phyloP scores from a whole-genome alignment of 1,140 invertebrate genomes.

The Zaprionus ornatus region DNA sequence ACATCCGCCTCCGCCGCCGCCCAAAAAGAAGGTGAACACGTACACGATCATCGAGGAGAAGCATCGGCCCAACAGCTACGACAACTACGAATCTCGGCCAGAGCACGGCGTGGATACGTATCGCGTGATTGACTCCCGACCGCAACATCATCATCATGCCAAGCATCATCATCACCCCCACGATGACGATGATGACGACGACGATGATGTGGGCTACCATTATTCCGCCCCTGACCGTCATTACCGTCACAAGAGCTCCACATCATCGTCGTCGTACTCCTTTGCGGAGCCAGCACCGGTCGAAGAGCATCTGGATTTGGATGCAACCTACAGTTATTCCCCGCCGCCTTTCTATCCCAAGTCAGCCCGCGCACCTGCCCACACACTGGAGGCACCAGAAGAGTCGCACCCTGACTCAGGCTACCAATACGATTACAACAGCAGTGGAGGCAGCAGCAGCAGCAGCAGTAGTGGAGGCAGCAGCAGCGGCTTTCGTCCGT shows the following conservation, averaged over 20 bases:
- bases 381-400: conserved; percentile 61
- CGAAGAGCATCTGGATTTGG: conserved; percentile 57
- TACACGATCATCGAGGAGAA: conserved; percentile 75
- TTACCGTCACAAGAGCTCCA: conserved; percentile 24
- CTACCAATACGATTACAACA: conserved; percentile 45
- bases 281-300: conserved; percentile 68
- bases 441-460: not conserved
- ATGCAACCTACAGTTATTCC: conserved; percentile 57
- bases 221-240: conserved; percentile 37
- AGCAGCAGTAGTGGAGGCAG: conserved; percentile 5
- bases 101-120: conserved; percentile 64
- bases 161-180: conserved; percentile 31
- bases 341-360: conserved; percentile 40
- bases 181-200: conserved; percentile 32
- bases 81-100: conserved; percentile 45
- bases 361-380: conserved; percentile 41
- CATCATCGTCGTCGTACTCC: conserved; percentile 17
- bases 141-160: conserved; percentile 30
- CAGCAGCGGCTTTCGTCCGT: conserved; percentile 51
- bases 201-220: conserved; percentile 51
- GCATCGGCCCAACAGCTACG: conserved; percentile 39
- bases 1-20: conserved; percentile 28
- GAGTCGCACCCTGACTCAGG: conserved; percentile 30
- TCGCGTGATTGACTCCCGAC: conserved; percentile 57
- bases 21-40: conserved; percentile 71